Base-by-base conservation (phyloP, 2,113 vertebrate species). In the Lampris megalopsis region DNA sequence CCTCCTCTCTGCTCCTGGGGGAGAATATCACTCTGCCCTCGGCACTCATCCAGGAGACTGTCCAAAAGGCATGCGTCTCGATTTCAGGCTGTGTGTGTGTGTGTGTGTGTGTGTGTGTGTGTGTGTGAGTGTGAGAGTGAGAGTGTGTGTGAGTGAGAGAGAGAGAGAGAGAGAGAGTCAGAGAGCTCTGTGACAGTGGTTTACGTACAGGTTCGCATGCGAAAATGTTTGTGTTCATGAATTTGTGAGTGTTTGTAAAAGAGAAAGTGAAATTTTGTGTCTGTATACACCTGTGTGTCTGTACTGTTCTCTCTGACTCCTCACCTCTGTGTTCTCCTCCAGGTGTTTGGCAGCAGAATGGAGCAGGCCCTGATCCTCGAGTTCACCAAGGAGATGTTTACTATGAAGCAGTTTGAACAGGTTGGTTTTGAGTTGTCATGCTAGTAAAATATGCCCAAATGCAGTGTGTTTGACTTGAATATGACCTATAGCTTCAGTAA, bases 391-490 rank as follows among this genome's bases (percentile, higher is more conserved):
- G 91, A 93, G 1, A 95, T 98, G 95, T 98, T 99, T 84, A 68
- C 88, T 64, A 97, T 99, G 97, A 93, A 94, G 48, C 93, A 95
- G 35, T 99, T 99, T 95, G 98, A 99, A 70, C 96, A 91, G 95
- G 98, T 97, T 87, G 75, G 92, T 67, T 9, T 35, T 24, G 24
- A 24, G 24, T 58, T 5, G 0, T 7, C 9, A 45, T 4, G 9
- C 1, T 5, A 3, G 0, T n/a, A 45, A 5, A 13, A 24, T 24
- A 24, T 24, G 24, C 24, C 24, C 24, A 24, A 24, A 24, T 24
- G 24, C 24, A 24, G 24, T 24, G 24, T 24, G 24, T 24, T 53
- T 10, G 1, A 53, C 5, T 53, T n/a, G 50, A 45, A 45, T 45
- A 45, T 45, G 4, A 45, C 4, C 4, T 45, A 45, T 45, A 24